Conservation (phyloP, 1,140 invertebrate genomes). For the Bilobella aurantiaca region DNA sequence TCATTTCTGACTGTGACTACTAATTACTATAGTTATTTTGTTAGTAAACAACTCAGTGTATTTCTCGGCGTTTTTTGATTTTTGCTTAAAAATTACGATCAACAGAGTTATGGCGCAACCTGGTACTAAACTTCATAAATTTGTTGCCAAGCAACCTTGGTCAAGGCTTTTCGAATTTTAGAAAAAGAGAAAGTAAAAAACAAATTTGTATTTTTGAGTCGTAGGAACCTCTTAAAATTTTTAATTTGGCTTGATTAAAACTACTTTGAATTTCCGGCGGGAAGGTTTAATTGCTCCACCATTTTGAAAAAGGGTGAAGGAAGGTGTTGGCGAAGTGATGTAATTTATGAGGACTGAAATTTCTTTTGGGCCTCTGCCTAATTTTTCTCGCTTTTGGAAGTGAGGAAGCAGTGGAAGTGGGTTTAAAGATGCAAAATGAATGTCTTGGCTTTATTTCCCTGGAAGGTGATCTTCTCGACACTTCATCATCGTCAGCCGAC, state of each 20-base stretch:
- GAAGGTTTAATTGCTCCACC: neutral
- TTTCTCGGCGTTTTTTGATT: too few relatives aligned
- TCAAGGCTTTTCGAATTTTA: too few relatives aligned
- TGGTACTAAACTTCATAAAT: too few relatives aligned
- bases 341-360: slow-evolving; percentile 33
- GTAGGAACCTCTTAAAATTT: too few relatives aligned
- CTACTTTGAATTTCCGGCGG: neutral
- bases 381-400: slow-evolving; percentile 11
- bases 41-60: too few relatives aligned
- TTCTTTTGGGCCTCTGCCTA: slow-evolving; percentile 5
- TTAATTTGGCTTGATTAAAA: neutral
- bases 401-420: slow-evolving; percentile 19
- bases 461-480: slow-evolving; percentile 34
- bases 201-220: too few relatives aligned
- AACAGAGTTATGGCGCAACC: too few relatives aligned
- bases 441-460: neutral
- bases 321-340: slow-evolving; percentile 25
- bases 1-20: too few relatives aligned
- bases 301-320: slow-evolving; percentile 1
- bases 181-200: too few relatives aligned
- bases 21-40: too few relatives aligned
- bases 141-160: too few relatives aligned
- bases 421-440: slow-evolving; percentile 31
- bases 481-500: slow-evolving; percentile 34
- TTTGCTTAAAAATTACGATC: too few relatives aligned